Conservation (phyloP, 2,113 vertebrate species). For the Symphodus melops region DNA sequence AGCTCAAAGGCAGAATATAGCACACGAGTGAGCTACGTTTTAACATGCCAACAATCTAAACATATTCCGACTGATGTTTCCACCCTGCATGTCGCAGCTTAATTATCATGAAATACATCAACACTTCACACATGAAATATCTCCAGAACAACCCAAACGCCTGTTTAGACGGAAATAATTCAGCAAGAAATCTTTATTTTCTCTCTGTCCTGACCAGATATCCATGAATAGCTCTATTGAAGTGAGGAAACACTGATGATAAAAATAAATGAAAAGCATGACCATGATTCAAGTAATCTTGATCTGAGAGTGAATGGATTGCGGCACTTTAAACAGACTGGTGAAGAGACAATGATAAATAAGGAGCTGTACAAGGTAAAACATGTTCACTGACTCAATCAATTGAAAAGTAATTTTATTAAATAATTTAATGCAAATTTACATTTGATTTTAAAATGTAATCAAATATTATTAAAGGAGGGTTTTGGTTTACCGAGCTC, state of each 20-base stretch:
- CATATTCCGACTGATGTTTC: background rate
- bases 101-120: no score
- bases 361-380: background rate
- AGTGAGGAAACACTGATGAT: conserved; percentile 31
- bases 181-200: background rate
- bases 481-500: background rate
- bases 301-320: background rate
- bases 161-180: background rate
- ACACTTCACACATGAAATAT: no score
- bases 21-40: background rate
- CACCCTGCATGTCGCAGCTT: background rate
- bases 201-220: conserved; percentile 6
- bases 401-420: background rate
- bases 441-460: background rate
- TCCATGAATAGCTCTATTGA: conserved; percentile 24
- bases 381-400: background rate
- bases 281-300: background rate
- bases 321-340: background rate
- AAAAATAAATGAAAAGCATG: conserved; percentile 14
- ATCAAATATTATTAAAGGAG: background rate
- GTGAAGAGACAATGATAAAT: background rate
- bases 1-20: background rate
- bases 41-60: background rate
- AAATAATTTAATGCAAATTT: background rate
- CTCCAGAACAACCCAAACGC: background rate